phyloP scores from a whole-genome alignment of 2,888 invertebrate genomes.

The Lepidochrysops patricia region DNA sequence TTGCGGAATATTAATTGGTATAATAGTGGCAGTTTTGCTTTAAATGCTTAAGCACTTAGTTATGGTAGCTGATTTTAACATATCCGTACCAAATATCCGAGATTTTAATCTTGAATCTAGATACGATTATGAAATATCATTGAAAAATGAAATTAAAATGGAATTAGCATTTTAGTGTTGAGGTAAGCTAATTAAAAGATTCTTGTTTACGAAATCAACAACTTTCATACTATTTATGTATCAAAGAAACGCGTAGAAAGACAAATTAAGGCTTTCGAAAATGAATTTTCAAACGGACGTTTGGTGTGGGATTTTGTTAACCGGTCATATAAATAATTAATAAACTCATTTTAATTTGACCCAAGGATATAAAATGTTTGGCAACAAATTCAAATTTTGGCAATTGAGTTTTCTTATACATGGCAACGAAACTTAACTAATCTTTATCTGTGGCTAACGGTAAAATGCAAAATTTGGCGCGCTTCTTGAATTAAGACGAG shows the following conservation, averaged over 20 bases:
- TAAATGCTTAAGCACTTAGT: background rate
- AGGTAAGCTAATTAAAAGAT: too few species aligned
- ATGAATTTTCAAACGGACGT: background rate
- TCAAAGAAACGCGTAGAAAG: background rate
- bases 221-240: too few species aligned
- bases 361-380: background rate
- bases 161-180: too few species aligned
- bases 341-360: background rate
- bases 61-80: background rate
- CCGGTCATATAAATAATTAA: background rate
- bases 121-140: too few species aligned
- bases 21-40: background rate
- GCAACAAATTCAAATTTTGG: background rate
- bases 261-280: background rate
- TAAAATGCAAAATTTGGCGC: background rate
- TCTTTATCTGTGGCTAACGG: constrained; percentile 7
- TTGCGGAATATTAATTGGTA: background rate
- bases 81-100: too few species aligned
- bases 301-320: background rate
- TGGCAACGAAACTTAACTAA: background rate
- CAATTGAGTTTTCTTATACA: background rate
- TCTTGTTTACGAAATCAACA: too few species aligned
- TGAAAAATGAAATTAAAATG: too few species aligned
- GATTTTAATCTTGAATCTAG: too few species aligned
- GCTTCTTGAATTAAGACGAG: constrained; percentile 14